Evolutionary conservation across 2,888 invertebrate species (phyloP).

Genomic region (Brassicogethes aeneus): DNA sequence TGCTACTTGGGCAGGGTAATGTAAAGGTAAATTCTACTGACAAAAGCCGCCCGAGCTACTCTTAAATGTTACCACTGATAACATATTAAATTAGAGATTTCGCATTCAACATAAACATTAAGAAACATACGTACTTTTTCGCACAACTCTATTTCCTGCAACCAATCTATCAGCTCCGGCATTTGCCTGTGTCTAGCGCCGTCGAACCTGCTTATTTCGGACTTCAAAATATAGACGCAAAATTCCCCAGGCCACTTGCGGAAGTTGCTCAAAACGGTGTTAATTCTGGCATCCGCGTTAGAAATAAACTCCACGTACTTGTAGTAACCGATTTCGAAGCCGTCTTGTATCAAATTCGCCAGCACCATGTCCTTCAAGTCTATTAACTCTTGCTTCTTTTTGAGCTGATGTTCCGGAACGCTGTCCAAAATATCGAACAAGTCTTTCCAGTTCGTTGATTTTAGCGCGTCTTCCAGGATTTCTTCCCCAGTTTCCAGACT

Average conservation of each 20-base stretch:
- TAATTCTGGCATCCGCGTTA: slow-evolving; percentile 44
- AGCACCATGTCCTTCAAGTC: slow-evolving; percentile 51
- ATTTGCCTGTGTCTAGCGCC: slow-evolving; percentile 23
- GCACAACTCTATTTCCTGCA: slow-evolving; percentile 54
- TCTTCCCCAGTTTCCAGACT: slow-evolving; percentile 32
- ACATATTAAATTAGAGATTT: too few species aligned
- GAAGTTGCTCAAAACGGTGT: slow-evolving; percentile 47
- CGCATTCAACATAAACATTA: too few species aligned
- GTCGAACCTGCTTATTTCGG: slow-evolving; percentile 44
- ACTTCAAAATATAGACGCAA: slow-evolving; percentile 44
- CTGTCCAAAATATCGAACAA: slow-evolving; percentile 46
- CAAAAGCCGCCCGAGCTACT: too few species aligned
- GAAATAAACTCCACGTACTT: slow-evolving; percentile 47
- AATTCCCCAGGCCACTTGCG: slow-evolving; percentile 49
- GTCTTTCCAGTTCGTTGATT: slow-evolving; percentile 34
- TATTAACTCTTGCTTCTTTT: slow-evolving; percentile 45
- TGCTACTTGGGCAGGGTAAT: too few species aligned
- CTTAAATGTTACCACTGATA: too few species aligned
- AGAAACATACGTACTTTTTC: slow-evolving; percentile 45
- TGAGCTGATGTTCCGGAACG: slow-evolving; percentile 49
- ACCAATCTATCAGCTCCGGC: slow-evolving; percentile 45
- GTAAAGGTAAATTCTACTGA: too few species aligned
- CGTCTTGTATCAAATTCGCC: slow-evolving; percentile 48
- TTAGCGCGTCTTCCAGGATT: slow-evolving; percentile 27
- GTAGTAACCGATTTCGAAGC: slow-evolving; percentile 42